phyloP scores from a whole-genome alignment of 2,888 invertebrate species.

The Rhagium mordax region DNA sequence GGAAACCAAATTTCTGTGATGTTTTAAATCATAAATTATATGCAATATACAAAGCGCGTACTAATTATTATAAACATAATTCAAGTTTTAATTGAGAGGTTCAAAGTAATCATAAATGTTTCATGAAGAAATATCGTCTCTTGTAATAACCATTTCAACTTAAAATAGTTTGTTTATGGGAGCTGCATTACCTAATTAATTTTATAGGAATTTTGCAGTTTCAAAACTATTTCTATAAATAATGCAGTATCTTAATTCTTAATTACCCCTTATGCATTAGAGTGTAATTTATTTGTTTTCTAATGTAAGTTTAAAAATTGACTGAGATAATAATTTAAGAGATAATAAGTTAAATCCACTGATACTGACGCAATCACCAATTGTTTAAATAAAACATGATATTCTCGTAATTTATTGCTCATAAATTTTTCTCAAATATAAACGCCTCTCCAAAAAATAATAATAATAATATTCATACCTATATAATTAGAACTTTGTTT shows the following conservation, averaged over 20 bases:
- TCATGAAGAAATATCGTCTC: conserved; percentile 49
- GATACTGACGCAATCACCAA: no score
- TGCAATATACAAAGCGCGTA: conserved; percentile 60
- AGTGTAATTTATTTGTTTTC: not conserved
- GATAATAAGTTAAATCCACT: no score
- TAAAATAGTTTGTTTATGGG: conserved; percentile 29
- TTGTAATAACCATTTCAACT: conserved; percentile 29
- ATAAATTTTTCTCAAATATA: no score
- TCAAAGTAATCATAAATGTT: conserved; percentile 63
- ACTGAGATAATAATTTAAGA: no score
- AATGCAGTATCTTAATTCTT: not conserved
- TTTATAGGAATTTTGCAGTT: conserved; percentile 20
- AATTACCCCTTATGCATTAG: not conserved
- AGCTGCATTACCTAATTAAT: conserved; percentile 10
- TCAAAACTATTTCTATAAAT: conserved; percentile 7
- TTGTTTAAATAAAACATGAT: no score
- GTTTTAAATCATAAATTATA: conserved; percentile 63
- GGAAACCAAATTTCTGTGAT: conserved; percentile 64
- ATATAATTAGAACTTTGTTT: no score
- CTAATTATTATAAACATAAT: conserved; percentile 66
- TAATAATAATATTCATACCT: no score
- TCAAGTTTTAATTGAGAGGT: conserved; percentile 64
- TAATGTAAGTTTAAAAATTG: no score
- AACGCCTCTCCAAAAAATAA: no score
- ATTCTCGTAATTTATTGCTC: no score